Percentiles rank a stretch among this genome's conserved stretches.
Conservation (phyloP, 2,888 invertebrate genomes). For the Eristalinus aeneus region DNA sequence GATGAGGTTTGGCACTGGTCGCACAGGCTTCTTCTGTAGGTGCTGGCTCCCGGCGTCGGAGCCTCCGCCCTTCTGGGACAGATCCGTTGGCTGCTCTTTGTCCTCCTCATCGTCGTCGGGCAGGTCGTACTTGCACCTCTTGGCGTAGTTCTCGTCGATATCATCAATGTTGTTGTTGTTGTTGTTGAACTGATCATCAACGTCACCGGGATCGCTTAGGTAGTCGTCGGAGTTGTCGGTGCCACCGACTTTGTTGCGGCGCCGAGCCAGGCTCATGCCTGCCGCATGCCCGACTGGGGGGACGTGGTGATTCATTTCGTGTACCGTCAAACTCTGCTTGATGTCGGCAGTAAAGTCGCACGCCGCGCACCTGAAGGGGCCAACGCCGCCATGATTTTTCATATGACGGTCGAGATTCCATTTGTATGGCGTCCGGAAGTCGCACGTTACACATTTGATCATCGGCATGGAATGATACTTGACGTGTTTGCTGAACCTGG, state of each 20-base stretch:
- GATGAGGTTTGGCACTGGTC: constrained; percentile 89
- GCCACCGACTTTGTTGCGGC: constrained; percentile 89
- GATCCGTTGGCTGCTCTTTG: constrained; percentile 79
- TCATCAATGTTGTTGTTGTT: constrained; percentile 79
- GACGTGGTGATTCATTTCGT: constrained; percentile 94
- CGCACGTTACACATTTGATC: constrained; percentile 96
- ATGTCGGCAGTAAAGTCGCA: constrained; percentile 96
- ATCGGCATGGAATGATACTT: constrained; percentile 97
- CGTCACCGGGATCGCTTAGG: constrained; percentile 78
- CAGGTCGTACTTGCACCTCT: constrained; percentile 76
- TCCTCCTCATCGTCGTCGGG: constrained; percentile 71
- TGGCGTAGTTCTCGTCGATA: constrained; percentile 77
- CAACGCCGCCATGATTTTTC: constrained; percentile 93
- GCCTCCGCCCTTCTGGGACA: constrained; percentile 80
- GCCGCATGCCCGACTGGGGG: constrained; percentile 87
- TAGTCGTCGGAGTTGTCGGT: constrained; percentile 80
- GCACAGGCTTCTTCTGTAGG: constrained; percentile 80
- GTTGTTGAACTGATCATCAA: constrained; percentile 76
- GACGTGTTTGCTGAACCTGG: constrained; percentile 94
- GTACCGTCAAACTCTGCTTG: constrained; percentile 94
- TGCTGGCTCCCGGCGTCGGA: constrained; percentile 74
- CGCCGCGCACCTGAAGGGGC: constrained; percentile 91
- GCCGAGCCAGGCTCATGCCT: constrained; percentile 82
- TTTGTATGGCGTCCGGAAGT: constrained; percentile 94
- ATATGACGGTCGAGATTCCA: constrained; percentile 97